These are phyloP conservation scores for Silurus glanis DNA, from an alignment of 2,113 vertebrate species.

Conservation along the genomic window DNA sequence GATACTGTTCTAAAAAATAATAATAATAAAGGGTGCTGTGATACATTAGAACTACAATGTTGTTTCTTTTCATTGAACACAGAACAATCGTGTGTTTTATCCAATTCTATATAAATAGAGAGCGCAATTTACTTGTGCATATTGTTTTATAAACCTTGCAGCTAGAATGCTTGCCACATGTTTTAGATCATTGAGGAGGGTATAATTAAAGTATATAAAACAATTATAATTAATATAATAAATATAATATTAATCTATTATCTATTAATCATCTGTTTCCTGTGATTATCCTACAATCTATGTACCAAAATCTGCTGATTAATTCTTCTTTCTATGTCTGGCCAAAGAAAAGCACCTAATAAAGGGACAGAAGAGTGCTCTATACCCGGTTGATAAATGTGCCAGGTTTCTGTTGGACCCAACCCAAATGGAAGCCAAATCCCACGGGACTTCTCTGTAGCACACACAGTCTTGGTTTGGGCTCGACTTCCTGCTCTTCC, in stretches of 20 bases:
- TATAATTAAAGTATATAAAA: too few species aligned
- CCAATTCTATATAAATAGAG: not conserved
- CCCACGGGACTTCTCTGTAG: conserved; percentile 63
- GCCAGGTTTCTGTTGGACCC: conserved; percentile 54
- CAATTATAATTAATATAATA: not conserved
- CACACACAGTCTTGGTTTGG: conserved; percentile 59
- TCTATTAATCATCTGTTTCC: not conserved
- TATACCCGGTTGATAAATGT: conserved; percentile 74
- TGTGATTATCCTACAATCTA: not conserved
- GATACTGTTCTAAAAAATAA: not conserved
- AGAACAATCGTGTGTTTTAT: not conserved
- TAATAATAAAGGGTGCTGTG: not conserved
- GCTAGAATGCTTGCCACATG: not conserved
- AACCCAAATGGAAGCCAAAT: conserved; percentile 73
- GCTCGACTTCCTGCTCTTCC: not conserved
- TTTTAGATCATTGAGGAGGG: not conserved
- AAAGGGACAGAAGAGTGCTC: not conserved
- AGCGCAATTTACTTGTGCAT: too few species aligned
- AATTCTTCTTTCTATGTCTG: not conserved
- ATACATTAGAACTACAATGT: not conserved
- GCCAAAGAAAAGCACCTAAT: not conserved
- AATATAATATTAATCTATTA: not conserved
- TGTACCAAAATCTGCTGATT: not conserved
- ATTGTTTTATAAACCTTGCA: not conserved
- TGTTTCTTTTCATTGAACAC: not conserved